Evolutionary conservation across 2,888 invertebrate genomes (phyloP).

Genomic region (Polylopha cassiicola): DNA sequence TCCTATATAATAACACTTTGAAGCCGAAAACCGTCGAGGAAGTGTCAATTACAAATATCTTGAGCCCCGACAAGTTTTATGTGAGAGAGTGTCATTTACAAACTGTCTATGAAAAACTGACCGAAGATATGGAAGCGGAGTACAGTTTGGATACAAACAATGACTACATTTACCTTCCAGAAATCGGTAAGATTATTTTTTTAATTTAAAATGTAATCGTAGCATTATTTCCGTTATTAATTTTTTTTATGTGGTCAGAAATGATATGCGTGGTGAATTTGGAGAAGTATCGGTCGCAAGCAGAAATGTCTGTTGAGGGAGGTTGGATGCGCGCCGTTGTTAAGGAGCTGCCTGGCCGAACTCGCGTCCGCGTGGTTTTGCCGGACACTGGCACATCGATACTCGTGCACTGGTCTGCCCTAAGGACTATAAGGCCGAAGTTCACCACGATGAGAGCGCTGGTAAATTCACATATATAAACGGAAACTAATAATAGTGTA

Average conservation of each 20-base stretch:
- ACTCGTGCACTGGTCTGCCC: constrained; percentile 62
- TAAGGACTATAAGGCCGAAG: constrained; percentile 67
- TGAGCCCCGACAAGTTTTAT: constrained; percentile 81
- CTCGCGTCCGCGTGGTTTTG: constrained; percentile 74
- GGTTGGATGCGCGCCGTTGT: constrained; percentile 81
- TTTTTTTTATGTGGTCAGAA: constrained; percentile 32
- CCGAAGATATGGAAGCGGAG: constrained; percentile 62
- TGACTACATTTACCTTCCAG: constrained; percentile 62
- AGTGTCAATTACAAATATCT: constrained; percentile 76
- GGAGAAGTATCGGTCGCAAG: constrained; percentile 27
- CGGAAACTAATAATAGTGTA: too few relatives aligned
- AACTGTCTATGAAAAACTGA: constrained; percentile 55
- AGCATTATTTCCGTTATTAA: neutral
- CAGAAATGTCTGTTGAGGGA: constrained; percentile 59
- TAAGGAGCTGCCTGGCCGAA: constrained; percentile 51
- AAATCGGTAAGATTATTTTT: constrained; percentile 60
- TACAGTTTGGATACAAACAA: constrained; percentile 41
- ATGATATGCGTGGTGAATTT: constrained; percentile 53
- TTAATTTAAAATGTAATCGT: neutral
- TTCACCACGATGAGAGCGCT: constrained; percentile 62
- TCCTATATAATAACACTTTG: constrained; percentile 46
- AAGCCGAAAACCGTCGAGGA: constrained; percentile 56
- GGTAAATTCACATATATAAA: constrained; percentile 24
- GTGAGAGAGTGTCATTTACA: constrained; percentile 72
- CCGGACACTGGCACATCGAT: constrained; percentile 80